Base-by-base conservation (phyloP, 2,113 vertebrate species). In the Tragulus kanchil region DNA sequence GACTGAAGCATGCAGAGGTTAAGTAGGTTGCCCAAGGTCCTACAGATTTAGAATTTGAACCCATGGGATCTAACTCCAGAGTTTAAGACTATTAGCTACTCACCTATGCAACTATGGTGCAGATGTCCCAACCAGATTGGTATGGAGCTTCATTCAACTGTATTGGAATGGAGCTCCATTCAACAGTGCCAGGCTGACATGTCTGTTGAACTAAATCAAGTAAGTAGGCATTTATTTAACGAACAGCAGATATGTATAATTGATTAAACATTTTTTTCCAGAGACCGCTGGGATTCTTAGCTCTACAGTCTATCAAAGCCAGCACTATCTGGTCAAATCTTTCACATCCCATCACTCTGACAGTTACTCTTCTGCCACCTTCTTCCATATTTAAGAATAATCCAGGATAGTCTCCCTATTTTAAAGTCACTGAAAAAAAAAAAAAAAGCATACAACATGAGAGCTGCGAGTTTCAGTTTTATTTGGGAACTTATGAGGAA, bases 321-420 rank as follows among this genome's bases (percentile, higher is more conserved):
- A 93, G 23, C 54, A 64, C 69, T 58, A 65, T 25, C 45, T 89
- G 17, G 5, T 65, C 7, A 23, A 91, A 19, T 86, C 9, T 79
- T 92, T 89, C 71, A 58, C 3, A 77, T 67, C 62, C 69, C 9
- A 83, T 67, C 56, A 77, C 14, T 83, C 52, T 93, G 31, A 90
- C 9, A 94, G 23, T 25, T 71, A 86, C 7, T 64, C 45, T 78
- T 62, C 26, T 81, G 15, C 42, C 50, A 73, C 10, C 23, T 54
- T 89, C 54, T 69, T 71, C 31, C 48, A 86, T 14, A 52, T 78
- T 61, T 94, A 77, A 85, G 59, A n/a, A 67, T 90, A 93, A 94
- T 89, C 23, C 56, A 75, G 14, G 13, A 75, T 62, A 90, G 85
- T 85, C 21, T 64, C 65, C 17, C 11, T 94, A 67, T 77, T 93